phyloP scores from a whole-genome alignment of 2,113 vertebrate genomes.

The Notarius quadriscutis region DNA sequence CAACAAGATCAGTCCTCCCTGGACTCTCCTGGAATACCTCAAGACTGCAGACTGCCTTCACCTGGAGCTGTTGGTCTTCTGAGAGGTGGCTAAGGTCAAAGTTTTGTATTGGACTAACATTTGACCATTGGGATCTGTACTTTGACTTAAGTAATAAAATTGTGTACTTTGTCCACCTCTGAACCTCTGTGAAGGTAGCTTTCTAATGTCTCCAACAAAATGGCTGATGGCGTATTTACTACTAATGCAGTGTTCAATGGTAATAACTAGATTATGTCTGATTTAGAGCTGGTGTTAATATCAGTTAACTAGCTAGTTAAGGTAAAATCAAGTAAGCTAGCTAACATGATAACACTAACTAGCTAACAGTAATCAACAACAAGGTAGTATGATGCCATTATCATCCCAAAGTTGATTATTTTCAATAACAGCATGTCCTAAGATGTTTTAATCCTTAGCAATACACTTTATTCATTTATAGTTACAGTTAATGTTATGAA shows the following conservation, averaged over 20 bases:
- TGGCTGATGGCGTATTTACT: not conserved
- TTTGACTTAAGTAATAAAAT: no score
- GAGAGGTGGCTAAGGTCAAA: no score
- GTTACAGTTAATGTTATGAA: not conserved
- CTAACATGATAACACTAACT: not conserved
- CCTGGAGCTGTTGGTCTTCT: no score
- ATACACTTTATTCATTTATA: not conserved
- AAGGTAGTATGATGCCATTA: not conserved
- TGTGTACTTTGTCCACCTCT: no score
- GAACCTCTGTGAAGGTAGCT: not conserved
- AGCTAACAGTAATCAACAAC: not conserved
- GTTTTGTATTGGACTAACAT: no score
- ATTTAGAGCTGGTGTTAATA: not conserved
- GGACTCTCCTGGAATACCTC: no score
- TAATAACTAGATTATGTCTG: not conserved
- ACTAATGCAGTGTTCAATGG: not conserved
- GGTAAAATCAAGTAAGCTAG: not conserved
- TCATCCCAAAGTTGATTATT: not conserved
- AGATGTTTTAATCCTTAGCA: not conserved
- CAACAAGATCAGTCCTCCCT: no score
- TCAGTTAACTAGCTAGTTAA: not conserved
- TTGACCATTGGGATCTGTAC: no score
- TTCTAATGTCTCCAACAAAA: not conserved
- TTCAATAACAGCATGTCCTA: not conserved
- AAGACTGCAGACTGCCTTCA: no score